Evolutionary conservation across 2,113 vertebrate species (phyloP).

Genomic region (Mormoops blainvillei): DNA sequence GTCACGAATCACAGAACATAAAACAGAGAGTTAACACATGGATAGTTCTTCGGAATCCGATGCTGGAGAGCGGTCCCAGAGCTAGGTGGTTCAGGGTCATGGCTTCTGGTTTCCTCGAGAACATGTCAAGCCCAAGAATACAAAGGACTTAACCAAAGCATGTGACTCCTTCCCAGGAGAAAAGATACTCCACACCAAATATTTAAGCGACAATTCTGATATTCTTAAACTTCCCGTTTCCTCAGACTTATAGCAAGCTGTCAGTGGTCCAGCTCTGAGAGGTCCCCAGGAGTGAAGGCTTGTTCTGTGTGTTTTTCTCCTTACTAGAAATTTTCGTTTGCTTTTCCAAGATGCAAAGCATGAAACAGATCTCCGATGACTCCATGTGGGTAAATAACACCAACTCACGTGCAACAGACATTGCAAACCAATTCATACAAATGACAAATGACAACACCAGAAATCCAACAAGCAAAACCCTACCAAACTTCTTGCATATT

Average conservation of each 20-base stretch:
- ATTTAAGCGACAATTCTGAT: background rate
- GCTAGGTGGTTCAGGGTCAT: background rate
- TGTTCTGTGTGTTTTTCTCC: background rate
- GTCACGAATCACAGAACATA: background rate
- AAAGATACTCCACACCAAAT: constrained; percentile 17
- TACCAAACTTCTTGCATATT: background rate
- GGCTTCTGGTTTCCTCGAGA: background rate
- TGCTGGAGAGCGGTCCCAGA: background rate
- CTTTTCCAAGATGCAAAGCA: background rate
- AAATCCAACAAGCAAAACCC: background rate
- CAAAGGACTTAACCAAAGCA: constrained; percentile 42
- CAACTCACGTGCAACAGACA: background rate
- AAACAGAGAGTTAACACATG: background rate
- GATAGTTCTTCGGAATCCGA: background rate
- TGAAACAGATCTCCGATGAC: background rate
- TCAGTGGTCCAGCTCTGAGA: background rate
- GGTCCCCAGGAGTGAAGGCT: background rate
- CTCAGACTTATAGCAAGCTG: background rate
- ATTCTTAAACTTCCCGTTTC: background rate
- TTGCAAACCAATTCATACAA: background rate
- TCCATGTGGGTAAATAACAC: background rate
- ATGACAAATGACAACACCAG: background rate
- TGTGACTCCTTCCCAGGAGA: constrained; percentile 41
- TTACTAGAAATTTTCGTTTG: constrained; percentile 19
- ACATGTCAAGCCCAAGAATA: background rate